phyloP scores from a whole-genome alignment of 1,140 invertebrate genomes.

The Mycetomoellerius zeteki region DNA sequence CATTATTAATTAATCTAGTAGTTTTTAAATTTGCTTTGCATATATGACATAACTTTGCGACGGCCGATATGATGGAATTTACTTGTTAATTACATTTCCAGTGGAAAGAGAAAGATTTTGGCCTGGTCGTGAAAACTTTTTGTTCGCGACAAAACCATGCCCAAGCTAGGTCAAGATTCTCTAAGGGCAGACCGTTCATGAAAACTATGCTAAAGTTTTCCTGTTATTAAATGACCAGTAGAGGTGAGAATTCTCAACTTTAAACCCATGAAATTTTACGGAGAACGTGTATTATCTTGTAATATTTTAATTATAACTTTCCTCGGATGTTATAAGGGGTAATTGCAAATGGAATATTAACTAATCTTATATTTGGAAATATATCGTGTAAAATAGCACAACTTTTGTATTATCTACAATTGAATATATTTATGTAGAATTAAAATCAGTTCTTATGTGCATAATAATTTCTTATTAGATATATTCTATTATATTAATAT shows the following conservation, averaged over 20 bases:
- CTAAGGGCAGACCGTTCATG: not conserved
- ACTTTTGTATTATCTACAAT: not conserved
- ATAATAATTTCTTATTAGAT: not conserved
- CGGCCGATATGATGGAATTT: conserved; percentile 31
- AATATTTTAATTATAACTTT: conserved; percentile 42
- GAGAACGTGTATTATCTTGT: not conserved
- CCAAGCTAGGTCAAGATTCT: conserved; percentile 43
- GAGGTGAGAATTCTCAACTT: conserved; percentile 46
- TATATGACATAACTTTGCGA: conserved; percentile 12
- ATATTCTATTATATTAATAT: not conserved
- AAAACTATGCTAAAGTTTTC: conserved; percentile 52
- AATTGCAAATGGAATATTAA: not conserved
- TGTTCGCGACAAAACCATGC: conserved; percentile 26
- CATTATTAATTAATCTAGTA: conserved; percentile 16
- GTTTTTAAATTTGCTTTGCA: not conserved
- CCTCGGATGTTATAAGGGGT: not conserved
- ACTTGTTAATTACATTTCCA: conserved; percentile 29
- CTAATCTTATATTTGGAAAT: not conserved
- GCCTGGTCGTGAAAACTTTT: conserved; percentile 30
- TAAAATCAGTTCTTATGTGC: not conserved
- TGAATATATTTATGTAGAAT: conserved; percentile 19
- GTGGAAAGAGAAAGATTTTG: conserved; percentile 31
- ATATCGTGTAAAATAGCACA: not conserved
- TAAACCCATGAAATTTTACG: not conserved
- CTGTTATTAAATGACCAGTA: conserved; percentile 42